Percentiles rank a stretch among this genome's conserved stretches.
Evolutionary conservation across 2,888 invertebrate genomes (phyloP).

Genomic region (Microplitis manilae): DNA sequence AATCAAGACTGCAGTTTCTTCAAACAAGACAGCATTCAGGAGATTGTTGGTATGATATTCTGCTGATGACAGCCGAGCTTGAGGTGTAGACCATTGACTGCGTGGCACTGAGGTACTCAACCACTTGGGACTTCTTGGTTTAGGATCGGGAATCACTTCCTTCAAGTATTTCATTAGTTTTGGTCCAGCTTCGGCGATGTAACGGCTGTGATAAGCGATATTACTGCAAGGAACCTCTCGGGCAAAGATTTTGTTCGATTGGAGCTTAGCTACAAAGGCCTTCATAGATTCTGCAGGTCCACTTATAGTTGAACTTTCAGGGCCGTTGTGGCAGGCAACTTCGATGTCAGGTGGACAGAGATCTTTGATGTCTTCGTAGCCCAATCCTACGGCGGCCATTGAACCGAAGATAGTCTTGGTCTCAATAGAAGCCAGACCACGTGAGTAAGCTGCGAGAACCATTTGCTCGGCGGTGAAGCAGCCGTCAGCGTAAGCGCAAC

Average conservation of each 20-base stretch:
- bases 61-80: constrained; percentile 81
- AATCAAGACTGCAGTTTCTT: constrained; percentile 85
- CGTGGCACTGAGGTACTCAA: constrained; percentile 87
- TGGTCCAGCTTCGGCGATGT: constrained; percentile 83
- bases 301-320: constrained; percentile 91
- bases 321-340: constrained; percentile 90
- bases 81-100: constrained; percentile 79
- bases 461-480: constrained; percentile 75
- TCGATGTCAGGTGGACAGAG: constrained; percentile 84
- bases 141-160: constrained; percentile 78
- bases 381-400: constrained; percentile 90
- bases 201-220: constrained; percentile 91
- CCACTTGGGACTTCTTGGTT: constrained; percentile 83
- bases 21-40: constrained; percentile 80
- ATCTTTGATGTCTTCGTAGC: constrained; percentile 75
- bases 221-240: constrained; percentile 88
- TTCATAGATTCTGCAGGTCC: constrained; percentile 83
- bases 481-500: constrained; percentile 96
- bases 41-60: constrained; percentile 93
- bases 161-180: constrained; percentile 78
- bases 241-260: constrained; percentile 84
- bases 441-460: constrained; percentile 62
- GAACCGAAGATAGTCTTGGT: constrained; percentile 77
- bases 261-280: constrained; percentile 78
- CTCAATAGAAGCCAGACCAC: constrained; percentile 63